Evolutionary conservation across 2,113 vertebrate genomes (phyloP).

Genomic region (Cryptoleucopteryx plumbea): DNA sequence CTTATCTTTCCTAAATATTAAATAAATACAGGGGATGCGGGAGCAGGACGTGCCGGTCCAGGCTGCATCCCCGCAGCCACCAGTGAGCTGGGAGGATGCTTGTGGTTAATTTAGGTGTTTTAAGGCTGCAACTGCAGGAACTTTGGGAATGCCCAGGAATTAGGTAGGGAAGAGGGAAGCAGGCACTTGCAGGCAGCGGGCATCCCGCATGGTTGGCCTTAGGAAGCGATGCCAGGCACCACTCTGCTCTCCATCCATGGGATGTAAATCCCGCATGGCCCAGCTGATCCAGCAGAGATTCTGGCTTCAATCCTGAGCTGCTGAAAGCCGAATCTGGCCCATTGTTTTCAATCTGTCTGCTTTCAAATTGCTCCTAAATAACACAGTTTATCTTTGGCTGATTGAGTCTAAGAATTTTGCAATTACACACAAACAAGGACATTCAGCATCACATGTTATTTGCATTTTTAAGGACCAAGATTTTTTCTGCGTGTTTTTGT

Average conservation of each 20-base stretch:
- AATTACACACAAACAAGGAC: conserved; percentile 61
- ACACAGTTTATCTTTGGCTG: conserved; percentile 60
- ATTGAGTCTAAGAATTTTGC: conserved; percentile 59
- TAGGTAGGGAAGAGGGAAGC: neutral
- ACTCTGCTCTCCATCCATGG: accelerated
- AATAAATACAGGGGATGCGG: accelerated
- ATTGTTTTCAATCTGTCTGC: conserved; percentile 58
- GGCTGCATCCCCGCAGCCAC: neutral
- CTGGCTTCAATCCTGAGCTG: neutral
- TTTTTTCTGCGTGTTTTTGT: neutral
- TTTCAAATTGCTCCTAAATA: conserved; percentile 61
- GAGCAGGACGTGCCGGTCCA: neutral
- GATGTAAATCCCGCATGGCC: accelerated
- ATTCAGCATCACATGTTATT: conserved; percentile 36
- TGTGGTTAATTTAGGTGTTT: neutral
- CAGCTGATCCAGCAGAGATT: neutral
- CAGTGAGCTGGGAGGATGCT: neutral
- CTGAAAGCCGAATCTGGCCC: neutral
- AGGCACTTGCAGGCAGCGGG: accelerated
- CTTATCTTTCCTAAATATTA: neutral
- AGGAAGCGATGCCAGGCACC: neutral
- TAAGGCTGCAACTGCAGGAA: neutral
- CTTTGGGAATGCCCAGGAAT: neutral
- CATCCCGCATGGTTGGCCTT: neutral
- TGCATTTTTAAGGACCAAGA: conserved; percentile 61